These are phyloP conservation scores for Homalodisca vitripennis DNA, from an alignment of 1,140 invertebrate species.

Conservation along the genomic window DNA sequence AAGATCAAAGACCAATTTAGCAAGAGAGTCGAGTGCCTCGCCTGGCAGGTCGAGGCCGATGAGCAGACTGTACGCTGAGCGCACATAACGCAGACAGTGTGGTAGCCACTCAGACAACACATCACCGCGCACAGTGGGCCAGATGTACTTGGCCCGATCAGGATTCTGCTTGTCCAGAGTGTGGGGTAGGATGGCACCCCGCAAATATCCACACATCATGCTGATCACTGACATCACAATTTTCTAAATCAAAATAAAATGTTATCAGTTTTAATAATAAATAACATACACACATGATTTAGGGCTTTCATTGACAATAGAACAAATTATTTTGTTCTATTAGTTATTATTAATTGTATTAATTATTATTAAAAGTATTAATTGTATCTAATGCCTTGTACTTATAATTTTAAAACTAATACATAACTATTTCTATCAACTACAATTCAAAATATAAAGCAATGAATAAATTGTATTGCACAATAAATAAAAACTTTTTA, in stretches of 20 bases:
- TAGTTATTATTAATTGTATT: too few species aligned
- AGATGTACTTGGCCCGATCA: slow-evolving; percentile 46
- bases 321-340: too few species aligned
- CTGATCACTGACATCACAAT: slow-evolving; percentile 61
- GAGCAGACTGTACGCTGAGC: slow-evolving; percentile 65
- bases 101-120: slow-evolving; percentile 70
- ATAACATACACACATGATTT: too few species aligned
- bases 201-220: slow-evolving; percentile 62
- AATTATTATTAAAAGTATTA: too few species aligned
- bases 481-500: too few species aligned
- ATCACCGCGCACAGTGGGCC: slow-evolving; percentile 43
- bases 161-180: slow-evolving; percentile 50
- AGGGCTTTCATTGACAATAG: too few species aligned
- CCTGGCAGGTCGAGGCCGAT: slow-evolving; percentile 75
- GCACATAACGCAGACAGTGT: slow-evolving; percentile 70
- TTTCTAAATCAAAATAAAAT: slow-evolving; percentile 26
- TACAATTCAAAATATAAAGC: too few species aligned
- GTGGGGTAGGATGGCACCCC: slow-evolving; percentile 63
- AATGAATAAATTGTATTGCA: too few species aligned
- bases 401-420: too few species aligned
- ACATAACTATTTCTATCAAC: too few species aligned
- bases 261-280: too few species aligned
- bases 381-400: too few species aligned
- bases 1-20: slow-evolving; percentile 83
- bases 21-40: slow-evolving; percentile 79